A percentile compares a stretch with the other conserved stretches of the same genome.
These are phyloP conservation scores for Cantharis rustica DNA, from an alignment of 2,888 invertebrate species.

Conservation along the genomic window DNA sequence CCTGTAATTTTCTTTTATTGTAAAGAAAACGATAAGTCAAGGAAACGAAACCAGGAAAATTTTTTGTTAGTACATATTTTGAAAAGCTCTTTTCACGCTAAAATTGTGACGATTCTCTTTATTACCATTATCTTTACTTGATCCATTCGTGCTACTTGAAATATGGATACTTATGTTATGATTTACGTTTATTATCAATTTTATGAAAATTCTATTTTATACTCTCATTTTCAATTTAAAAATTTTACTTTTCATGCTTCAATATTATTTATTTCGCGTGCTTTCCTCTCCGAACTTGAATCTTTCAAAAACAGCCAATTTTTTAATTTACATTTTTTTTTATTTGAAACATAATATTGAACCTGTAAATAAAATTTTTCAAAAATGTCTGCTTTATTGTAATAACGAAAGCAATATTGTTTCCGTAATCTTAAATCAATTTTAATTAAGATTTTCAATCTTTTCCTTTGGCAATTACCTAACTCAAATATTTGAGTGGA, in stretches of 20 bases:
- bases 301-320: neutral
- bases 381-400: neutral
- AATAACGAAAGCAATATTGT: neutral
- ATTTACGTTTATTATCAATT: neutral
- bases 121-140: neutral
- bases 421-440: neutral
- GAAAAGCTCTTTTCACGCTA: neutral
- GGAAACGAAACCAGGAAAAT: neutral
- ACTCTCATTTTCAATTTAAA: neutral
- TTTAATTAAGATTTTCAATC: neutral
- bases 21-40: neutral
- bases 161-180: neutral
- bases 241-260: neutral
- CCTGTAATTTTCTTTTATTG: neutral
- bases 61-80: neutral
- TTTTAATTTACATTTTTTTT: neutral
- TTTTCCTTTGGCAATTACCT: neutral
- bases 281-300: neutral
- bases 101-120: neutral
- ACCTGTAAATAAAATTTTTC: neutral
- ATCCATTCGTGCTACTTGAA: neutral
- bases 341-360: neutral
- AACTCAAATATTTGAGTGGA: neutral
- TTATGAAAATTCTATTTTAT: neutral
- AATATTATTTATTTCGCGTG: neutral